phyloP scores from a whole-genome alignment of 2,888 invertebrate genomes.

The Schizotus pectinicornis region DNA sequence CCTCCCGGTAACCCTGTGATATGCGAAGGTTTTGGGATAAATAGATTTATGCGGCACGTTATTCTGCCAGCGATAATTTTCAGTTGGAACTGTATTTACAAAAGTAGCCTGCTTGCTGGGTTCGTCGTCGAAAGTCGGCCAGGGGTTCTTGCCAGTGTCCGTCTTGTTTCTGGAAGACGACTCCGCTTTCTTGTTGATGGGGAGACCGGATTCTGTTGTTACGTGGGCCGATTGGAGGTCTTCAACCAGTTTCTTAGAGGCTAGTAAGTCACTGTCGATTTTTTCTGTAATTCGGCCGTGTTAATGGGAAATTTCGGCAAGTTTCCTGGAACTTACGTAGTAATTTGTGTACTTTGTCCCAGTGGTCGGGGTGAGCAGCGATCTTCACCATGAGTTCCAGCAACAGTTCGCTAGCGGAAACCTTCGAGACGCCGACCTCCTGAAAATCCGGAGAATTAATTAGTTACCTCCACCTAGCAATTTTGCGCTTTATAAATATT shows the following conservation, averaged over 20 bases:
- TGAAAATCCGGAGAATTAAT: slow-evolving; percentile 23
- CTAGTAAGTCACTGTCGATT: slow-evolving; percentile 49
- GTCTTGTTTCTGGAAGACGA: slow-evolving; percentile 8
- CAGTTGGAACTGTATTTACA: slow-evolving; percentile 31
- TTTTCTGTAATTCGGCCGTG: slow-evolving; percentile 43
- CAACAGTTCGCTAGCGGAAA: slow-evolving; percentile 52
- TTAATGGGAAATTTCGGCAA: neutral
- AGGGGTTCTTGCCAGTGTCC: slow-evolving; percentile 28
- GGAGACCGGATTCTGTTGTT: neutral
- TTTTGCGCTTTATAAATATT: slow-evolving; percentile 10
- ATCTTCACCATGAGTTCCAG: slow-evolving; percentile 56
- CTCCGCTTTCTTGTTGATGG: slow-evolving; percentile 19
- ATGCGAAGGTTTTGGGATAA: slow-evolving; percentile 56
- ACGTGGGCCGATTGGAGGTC: slow-evolving; percentile 31
- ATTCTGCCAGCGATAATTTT: slow-evolving; percentile 40
- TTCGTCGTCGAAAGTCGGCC: slow-evolving; percentile 40
- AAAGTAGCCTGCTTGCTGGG: slow-evolving; percentile 20
- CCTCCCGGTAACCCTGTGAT: slow-evolving; percentile 56
- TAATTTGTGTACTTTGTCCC: slow-evolving; percentile 55
- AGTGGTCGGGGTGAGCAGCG: slow-evolving; percentile 55
- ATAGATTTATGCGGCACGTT: slow-evolving; percentile 35
- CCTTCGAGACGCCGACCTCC: slow-evolving; percentile 18
- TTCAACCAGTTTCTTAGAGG: slow-evolving; percentile 49
- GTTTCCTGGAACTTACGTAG: slow-evolving; percentile 49
- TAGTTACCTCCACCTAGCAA: slow-evolving; percentile 7